A percentile compares a stretch with the other conserved stretches of the same genome.
phyloP scores from a whole-genome alignment of 2,888 invertebrate species.

The Leptogaster cylindrica region DNA sequence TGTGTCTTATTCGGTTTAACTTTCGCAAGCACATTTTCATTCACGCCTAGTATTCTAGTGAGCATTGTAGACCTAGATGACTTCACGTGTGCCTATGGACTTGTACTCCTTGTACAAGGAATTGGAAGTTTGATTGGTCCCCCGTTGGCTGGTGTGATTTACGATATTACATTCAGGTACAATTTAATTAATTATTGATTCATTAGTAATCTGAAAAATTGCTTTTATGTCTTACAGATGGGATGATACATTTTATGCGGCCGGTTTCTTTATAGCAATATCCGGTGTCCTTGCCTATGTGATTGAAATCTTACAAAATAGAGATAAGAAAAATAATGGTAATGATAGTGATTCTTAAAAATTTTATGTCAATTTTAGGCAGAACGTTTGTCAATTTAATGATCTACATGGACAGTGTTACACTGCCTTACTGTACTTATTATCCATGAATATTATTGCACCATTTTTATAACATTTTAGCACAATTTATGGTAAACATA shows the following conservation, averaged over 20 bases:
- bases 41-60: slow-evolving; percentile 88
- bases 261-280: slow-evolving; percentile 80
- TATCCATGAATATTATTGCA: slow-evolving; percentile 7
- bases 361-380: slow-evolving; percentile 12
- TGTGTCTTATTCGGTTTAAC: slow-evolving; percentile 83
- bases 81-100: slow-evolving; percentile 91
- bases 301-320: slow-evolving; percentile 58
- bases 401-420: not conserved
- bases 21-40: slow-evolving; percentile 89
- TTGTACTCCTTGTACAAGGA: slow-evolving; percentile 88
- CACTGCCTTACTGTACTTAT: slow-evolving; percentile 16
- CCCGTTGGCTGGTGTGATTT: slow-evolving; percentile 79
- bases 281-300: slow-evolving; percentile 68
- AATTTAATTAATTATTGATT: not conserved
- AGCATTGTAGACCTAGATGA: slow-evolving; percentile 87
- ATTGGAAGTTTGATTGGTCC: slow-evolving; percentile 92
- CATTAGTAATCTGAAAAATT: not conserved
- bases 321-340: slow-evolving; percentile 51
- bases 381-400: slow-evolving; percentile 7
- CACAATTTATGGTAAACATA: slow-evolving; percentile 10
- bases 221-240: slow-evolving; percentile 62
- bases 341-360: slow-evolving; percentile 57
- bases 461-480: slow-evolving; percentile 6
- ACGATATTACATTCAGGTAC: slow-evolving; percentile 57
- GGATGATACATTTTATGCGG: slow-evolving; percentile 80